Conservation (phyloP, 1,140 invertebrate genomes). For the Trissolcus basalis region DNA sequence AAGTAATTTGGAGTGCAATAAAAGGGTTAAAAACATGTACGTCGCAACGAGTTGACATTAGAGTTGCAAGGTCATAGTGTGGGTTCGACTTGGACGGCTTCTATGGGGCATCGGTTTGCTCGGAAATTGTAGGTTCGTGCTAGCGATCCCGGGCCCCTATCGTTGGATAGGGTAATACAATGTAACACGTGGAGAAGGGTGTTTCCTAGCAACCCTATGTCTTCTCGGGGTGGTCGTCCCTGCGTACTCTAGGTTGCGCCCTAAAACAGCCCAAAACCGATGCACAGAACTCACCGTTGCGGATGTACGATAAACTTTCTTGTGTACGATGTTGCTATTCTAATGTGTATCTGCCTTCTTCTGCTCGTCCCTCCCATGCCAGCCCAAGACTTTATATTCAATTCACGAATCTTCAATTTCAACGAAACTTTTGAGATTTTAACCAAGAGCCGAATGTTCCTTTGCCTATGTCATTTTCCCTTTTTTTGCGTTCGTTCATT, state of each 20-base stretch:
- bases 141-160: slow-evolving; percentile 62
- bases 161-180: slow-evolving; percentile 70
- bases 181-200: slow-evolving; percentile 71
- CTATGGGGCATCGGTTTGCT: slow-evolving; percentile 55
- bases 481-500: neutral
- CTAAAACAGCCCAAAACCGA: slow-evolving; percentile 67
- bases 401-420: slow-evolving; percentile 32
- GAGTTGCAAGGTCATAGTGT: slow-evolving; percentile 34
- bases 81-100: slow-evolving; percentile 53
- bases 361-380: neutral
- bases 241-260: slow-evolving; percentile 53
- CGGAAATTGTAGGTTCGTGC: slow-evolving; percentile 64
- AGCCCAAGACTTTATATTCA: slow-evolving; percentile 17
- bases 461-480: slow-evolving; percentile 2
- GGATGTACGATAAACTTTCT: slow-evolving; percentile 40
- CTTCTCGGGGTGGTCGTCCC: slow-evolving; percentile 60
- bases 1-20: neutral
- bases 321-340: slow-evolving; percentile 25
- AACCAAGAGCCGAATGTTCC: neutral
- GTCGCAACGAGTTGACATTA: slow-evolving; percentile 34
- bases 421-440: slow-evolving; percentile 22
- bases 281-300: slow-evolving; percentile 32
- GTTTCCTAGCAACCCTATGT: slow-evolving; percentile 72
- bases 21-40: slow-evolving; percentile 12
- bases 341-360: slow-evolving; percentile 19